Conservation (phyloP, 1,140 invertebrate species). For the Sycophaga agraensis region DNA sequence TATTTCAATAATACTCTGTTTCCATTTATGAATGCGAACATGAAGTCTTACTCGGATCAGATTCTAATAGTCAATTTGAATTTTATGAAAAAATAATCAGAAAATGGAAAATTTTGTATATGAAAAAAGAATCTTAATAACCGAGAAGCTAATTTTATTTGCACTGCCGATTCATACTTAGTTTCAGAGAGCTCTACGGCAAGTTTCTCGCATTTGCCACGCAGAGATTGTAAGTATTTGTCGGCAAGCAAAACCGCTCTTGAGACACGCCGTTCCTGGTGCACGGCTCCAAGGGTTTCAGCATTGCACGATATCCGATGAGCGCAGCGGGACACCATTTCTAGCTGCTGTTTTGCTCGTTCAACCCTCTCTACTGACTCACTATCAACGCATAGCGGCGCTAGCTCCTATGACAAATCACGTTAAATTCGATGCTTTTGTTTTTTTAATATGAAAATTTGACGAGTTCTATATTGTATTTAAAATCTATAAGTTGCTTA, state of each 20-base stretch:
- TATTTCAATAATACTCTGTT: neutral
- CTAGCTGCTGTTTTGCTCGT: conserved; percentile 45
- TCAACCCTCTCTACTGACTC: conserved; percentile 53
- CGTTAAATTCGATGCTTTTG: no score
- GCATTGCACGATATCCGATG: conserved; percentile 49
- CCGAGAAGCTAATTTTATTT: no score
- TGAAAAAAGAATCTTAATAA: no score
- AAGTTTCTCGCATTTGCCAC: conserved; percentile 48
- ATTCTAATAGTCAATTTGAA: no score
- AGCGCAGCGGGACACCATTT: conserved; percentile 49
- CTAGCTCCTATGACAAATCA: conserved; percentile 48
- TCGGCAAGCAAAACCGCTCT: conserved; percentile 47
- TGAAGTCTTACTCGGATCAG: neutral
- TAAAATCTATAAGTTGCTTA: no score
- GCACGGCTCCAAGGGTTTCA: conserved; percentile 51
- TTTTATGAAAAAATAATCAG: no score
- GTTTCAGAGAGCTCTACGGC: conserved; percentile 46
- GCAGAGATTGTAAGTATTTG: conserved; percentile 46
- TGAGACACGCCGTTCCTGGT: conserved; percentile 50
- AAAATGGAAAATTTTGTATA: no score
- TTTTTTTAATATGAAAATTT: no score
- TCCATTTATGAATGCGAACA: neutral
- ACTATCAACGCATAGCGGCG: conserved; percentile 49
- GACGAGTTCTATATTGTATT: no score
- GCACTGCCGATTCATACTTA: no score